phyloP scores from a whole-genome alignment of 1,140 invertebrate species.

The Brachystomella parvula region DNA sequence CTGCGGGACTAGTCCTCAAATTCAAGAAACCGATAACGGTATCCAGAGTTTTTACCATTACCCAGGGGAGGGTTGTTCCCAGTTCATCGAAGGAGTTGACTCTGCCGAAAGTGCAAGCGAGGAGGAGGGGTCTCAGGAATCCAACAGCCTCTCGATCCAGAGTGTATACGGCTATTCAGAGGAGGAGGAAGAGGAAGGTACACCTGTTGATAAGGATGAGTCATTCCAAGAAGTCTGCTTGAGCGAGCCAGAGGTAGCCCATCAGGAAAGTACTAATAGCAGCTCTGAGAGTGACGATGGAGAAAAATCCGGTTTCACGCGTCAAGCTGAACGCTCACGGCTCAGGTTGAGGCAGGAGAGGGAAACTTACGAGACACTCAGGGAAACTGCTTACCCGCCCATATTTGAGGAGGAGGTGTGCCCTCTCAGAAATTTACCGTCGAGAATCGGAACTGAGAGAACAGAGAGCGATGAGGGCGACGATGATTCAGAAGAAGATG shows the following conservation, averaged over 20 bases:
- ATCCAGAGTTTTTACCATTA: background rate
- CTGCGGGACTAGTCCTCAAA: no score
- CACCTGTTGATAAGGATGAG: background rate
- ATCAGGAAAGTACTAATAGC: no score
- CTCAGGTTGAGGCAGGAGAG: background rate
- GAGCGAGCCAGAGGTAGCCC: background rate
- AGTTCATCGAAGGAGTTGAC: background rate
- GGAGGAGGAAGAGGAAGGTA: no score
- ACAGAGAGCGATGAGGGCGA: background rate
- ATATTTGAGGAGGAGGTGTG: background rate
- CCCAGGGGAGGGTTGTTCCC: background rate
- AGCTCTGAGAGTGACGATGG: background rate
- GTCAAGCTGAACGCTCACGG: background rate
- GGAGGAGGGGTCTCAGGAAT: background rate
- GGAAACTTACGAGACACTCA: background rate
- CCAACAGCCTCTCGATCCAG: background rate
- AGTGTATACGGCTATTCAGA: constrained; percentile 1
- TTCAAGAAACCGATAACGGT: background rate
- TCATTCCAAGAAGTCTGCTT: background rate
- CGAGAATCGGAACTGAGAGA: background rate
- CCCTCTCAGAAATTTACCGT: background rate
- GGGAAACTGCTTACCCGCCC: background rate
- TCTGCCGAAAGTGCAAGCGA: no score
- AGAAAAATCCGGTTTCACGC: background rate
- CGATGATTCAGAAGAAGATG: background rate